Conservation (phyloP, 2,113 vertebrate species). For the Naja naja region DNA sequence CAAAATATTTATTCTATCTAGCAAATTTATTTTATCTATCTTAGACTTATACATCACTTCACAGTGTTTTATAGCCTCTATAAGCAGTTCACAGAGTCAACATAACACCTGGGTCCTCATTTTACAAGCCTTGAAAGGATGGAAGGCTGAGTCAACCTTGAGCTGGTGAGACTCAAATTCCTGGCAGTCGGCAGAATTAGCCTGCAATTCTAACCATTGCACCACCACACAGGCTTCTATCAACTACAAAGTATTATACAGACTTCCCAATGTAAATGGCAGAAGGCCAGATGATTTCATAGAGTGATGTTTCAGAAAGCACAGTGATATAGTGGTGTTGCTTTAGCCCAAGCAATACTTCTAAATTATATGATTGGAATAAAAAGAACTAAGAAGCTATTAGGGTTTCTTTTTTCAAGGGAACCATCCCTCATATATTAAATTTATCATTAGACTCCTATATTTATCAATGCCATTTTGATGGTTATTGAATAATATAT, state of each 20-base stretch:
- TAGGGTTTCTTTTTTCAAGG: not conserved
- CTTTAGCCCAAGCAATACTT: not conserved
- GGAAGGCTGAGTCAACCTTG: no score
- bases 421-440: not conserved
- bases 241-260: not conserved
- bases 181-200: not conserved
- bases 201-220: not conserved
- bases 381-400: not conserved
- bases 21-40: not conserved
- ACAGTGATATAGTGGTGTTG: not conserved
- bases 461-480: not conserved
- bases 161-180: not conserved
- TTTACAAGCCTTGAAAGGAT: no score
- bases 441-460: not conserved
- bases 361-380: not conserved
- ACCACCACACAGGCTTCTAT: not conserved
- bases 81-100: no score
- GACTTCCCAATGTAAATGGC: not conserved
- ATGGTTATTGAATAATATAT: not conserved
- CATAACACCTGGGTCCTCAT: no score
- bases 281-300: not conserved
- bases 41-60: no score
- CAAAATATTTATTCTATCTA: not conserved
- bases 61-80: no score
- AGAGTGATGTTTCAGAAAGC: slow-evolving; percentile 15